Evolutionary conservation across 2,113 vertebrate genomes (phyloP), one percentile per base, ranked within the genome.

Genomic region (Paramormyrops kingsleyae): DNA sequence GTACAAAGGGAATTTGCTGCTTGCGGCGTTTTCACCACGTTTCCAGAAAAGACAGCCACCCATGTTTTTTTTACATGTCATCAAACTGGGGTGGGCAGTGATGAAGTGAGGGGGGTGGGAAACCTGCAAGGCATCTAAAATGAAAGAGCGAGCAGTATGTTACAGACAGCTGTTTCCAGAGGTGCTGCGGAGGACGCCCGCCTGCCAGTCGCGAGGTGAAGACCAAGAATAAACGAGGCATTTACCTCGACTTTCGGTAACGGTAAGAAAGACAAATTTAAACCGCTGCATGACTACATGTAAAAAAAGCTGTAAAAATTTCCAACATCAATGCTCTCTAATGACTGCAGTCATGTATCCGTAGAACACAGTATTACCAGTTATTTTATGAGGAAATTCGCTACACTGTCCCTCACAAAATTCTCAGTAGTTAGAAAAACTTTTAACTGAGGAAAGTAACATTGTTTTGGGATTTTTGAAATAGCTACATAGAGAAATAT

Each of bases 1-100:
- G 91, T 84, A 89, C 35, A 74, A 92, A 93, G 92, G 91, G 94
- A 93, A 92, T 93, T 91, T 91, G 91, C 90, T n/a, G 19, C 7
- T 24, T 10, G 21, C 19, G 5, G 13, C 12, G 0, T 13, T 31
- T 46, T 77, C 46, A 35, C n/a, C 5, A 19, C 66, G 24, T 77
- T 35, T 83, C 49, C 49, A 83, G 24, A 87, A n/a, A 56, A 83
- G 35, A 74, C 44, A 44, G 62, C 47, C 12, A 39, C 31, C 17
- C 19, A 1, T 39, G n/a, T n/a, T n/a, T 52, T 52, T 59, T 56
- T 56, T 44, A 27, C 15, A 50, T 80, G 31, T 83, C 74, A 77
- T 83, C 50, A 7, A 21, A 21, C 83, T 21, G 53, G 35, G 49
- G 70, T 83, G 88, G 50, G 35, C 35, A 50, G 21, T n/a, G 35